A percentile compares a stretch with the other conserved stretches of the same genome.
These are phyloP conservation scores for Dolichotis patagonum DNA, from an alignment of 2,113 vertebrate species.

Conservation along the genomic window DNA sequence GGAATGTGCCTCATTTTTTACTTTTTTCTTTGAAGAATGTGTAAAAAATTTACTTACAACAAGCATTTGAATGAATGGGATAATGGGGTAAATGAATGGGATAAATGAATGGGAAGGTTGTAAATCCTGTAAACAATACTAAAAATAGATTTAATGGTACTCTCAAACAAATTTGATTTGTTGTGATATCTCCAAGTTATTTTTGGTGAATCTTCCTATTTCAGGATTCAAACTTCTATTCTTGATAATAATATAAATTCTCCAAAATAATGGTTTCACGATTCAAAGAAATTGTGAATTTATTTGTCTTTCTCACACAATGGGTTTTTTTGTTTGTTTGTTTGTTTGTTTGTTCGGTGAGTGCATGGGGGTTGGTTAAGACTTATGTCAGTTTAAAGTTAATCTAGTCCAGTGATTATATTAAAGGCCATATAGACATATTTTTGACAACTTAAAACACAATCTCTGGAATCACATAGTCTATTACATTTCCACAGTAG, in stretches of 20 bases:
- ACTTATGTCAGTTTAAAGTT: neutral
- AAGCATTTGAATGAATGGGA: too few species aligned
- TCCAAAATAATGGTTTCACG: neutral
- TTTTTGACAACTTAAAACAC: neutral
- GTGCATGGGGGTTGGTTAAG: neutral
- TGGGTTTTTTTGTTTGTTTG: too few species aligned
- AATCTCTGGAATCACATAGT: neutral
- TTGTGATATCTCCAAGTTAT: neutral
- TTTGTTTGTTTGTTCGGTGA: neutral
- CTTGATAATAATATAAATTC: neutral
- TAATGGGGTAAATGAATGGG: too few species aligned
- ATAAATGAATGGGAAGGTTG: fast-evolving
- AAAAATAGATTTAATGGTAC: neutral
- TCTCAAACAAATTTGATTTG: neutral
- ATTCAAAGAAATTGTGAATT: neutral
- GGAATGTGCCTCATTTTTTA: neutral
- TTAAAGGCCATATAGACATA: neutral
- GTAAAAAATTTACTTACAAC: neutral
- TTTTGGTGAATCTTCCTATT: neutral
- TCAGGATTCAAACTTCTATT: neutral
- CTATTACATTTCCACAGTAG: neutral
- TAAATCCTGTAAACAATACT: neutral
- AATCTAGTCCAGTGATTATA: neutral
- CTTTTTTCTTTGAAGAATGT: neutral
- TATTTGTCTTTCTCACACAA: neutral